phyloP scores from a whole-genome alignment of 2,113 vertebrate species.

The Cepphus grylle region DNA sequence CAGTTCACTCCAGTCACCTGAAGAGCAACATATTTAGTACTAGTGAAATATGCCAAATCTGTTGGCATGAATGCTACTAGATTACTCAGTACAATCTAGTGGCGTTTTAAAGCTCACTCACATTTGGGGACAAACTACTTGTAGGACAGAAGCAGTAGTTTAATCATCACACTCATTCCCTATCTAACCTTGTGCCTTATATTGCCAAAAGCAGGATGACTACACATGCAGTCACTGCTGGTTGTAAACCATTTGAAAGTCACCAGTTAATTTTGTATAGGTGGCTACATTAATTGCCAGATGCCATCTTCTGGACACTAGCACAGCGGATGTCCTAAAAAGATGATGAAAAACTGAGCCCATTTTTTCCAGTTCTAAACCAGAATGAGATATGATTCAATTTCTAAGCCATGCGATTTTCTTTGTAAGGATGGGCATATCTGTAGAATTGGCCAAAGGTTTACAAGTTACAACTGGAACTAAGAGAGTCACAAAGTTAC shows the following conservation, averaged over 20 bases:
- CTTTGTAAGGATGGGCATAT: neutral
- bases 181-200: neutral
- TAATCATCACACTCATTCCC: neutral
- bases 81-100: neutral
- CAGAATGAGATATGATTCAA: neutral
- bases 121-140: neutral
- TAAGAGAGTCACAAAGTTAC: neutral
- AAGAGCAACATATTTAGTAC: neutral
- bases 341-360: neutral
- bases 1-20: neutral
- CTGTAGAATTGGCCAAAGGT: neutral
- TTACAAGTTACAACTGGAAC: neutral
- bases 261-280: neutral
- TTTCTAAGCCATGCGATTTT: neutral
- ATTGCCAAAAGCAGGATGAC: neutral
- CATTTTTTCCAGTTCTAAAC: neutral
- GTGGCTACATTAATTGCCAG: neutral
- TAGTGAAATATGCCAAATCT: neutral
- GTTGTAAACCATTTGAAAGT: neutral
- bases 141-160: neutral
- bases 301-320: neutral
- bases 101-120: neutral
- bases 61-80: neutral
- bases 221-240: neutral
- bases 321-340: neutral